These are phyloP conservation scores for Microcebus ravelobensis DNA, from an alignment of 2,113 vertebrate genomes.

Conservation along the genomic window DNA sequence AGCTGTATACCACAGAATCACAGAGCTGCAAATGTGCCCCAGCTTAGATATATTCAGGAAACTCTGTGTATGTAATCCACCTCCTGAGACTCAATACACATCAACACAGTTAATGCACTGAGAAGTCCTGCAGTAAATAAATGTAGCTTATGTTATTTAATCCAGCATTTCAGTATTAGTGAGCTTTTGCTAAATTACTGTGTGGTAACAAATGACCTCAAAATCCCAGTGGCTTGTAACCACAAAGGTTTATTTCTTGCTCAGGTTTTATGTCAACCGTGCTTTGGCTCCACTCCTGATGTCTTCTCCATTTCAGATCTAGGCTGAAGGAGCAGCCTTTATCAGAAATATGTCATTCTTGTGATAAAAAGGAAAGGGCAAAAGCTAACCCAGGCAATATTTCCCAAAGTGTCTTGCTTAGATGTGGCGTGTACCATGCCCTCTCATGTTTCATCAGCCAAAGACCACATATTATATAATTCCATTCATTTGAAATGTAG, in stretches of 20 bases:
- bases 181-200: background rate
- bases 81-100: background rate
- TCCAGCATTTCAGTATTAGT: background rate
- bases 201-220: background rate
- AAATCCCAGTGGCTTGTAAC: background rate
- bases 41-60: background rate
- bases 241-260: background rate
- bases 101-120: background rate
- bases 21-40: background rate
- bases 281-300: background rate
- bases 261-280: background rate
- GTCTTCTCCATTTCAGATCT: background rate
- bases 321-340: background rate
- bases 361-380: background rate
- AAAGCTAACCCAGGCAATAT: background rate
- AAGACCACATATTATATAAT: background rate
- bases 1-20: background rate
- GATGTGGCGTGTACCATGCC: background rate
- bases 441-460: background rate
- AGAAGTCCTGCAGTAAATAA: background rate
- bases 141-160: background rate
- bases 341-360: background rate
- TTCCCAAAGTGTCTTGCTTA: background rate
- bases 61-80: background rate
- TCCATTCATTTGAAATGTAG: background rate